Evolutionary conservation across 64 coral and sea anemone genomes (phyloP), one percentile per base, ranked within the genome.

Genomic region (Pocillopora damicornis): DNA sequence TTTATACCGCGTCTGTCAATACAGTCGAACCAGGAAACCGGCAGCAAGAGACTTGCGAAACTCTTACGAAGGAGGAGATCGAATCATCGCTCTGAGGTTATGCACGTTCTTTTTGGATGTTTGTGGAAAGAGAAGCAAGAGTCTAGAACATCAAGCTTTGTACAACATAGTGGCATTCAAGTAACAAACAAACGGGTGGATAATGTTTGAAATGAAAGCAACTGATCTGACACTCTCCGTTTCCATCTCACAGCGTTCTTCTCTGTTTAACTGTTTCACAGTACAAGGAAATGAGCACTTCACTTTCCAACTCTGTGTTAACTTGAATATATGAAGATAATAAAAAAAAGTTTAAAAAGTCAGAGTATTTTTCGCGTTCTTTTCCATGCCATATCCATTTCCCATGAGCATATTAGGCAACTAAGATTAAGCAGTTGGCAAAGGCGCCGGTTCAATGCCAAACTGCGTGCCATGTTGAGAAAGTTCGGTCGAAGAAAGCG

Each of bases 1-100:
- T 64, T 86, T 25, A 88, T 97, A 5, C 91, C 94, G 6, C 86
- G 64, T n/a, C 75, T 89, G 16, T 90, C 91, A 42, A 51, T 62
- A 59, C 75, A 64, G 60, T 22, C 17, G 45, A 83, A 25, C 5
- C 34, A 45, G 61, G 36, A 83, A 42, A 85, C 7, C 42, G 7
- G 61, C 63, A 45, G 57, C 42, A 37, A 18, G 37, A 85, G 30
- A 4, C 65, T 51, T 9, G 63, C 16, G 9, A 66, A 83, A 22
- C 20, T 72, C 13, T 61, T 81, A 63, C 14, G 62, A 0, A 36
- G 7, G 58, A 45, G 42, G 18, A 77, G 57, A 37, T 17, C 14
- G 7, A 63, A 4, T 34, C 26, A 63, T 81, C 60, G 35, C 79
- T 81, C 22, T 11, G 30, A 81, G 7, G 23, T 63, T 15, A 35